Evolutionary conservation across 2,888 invertebrate genomes (phyloP), one percentile per base, ranked within the genome.

Genomic region (Meloe dianella): DNA sequence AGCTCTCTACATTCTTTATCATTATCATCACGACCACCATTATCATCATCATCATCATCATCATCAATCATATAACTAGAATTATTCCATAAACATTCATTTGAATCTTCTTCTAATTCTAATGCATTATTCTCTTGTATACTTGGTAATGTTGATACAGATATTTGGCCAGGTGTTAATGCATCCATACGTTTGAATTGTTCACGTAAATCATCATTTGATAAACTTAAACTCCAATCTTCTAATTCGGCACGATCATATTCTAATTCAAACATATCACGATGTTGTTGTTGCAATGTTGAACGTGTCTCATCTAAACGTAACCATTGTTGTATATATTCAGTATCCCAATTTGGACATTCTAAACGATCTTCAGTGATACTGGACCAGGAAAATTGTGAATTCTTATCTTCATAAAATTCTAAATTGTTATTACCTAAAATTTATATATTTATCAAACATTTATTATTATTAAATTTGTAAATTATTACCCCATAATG

Each of bases 241-340:
- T 92, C 92, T 71, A 92, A 83, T 81, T 92, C 92, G 3, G 91
- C 90, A 73, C 89, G 87, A 78, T 92, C 92, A 77, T 92, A 92
- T 80, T 92, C 91, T 76, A 91, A 83, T 79, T 91, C 91, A 29
- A 90, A 86, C 73, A 90, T 82, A 78, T 91, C 90, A 67, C 90
- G 85, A 79, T 91, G 90, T 73, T 90, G 88, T 75, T 91, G 90
- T 75, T 90, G 90, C 35, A 89, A 78, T 4, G 90, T 89, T 64
- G 90, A 89, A 77, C 91, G 85, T 2, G 91, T 90, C 75, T 92
- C 91, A 78, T 92, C 92, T 74, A 92, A 82, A 78, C 90, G 87
- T 61, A 92, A 84, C 91, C 92, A 92, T 77, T 92, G 91, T 79
- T 92, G 91, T 57, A 92, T 89, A 74, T 91, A 92, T 78, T 91